Conservation (phyloP, 2,797 vertebrate species). For the Catharus ustulatus region DNA sequence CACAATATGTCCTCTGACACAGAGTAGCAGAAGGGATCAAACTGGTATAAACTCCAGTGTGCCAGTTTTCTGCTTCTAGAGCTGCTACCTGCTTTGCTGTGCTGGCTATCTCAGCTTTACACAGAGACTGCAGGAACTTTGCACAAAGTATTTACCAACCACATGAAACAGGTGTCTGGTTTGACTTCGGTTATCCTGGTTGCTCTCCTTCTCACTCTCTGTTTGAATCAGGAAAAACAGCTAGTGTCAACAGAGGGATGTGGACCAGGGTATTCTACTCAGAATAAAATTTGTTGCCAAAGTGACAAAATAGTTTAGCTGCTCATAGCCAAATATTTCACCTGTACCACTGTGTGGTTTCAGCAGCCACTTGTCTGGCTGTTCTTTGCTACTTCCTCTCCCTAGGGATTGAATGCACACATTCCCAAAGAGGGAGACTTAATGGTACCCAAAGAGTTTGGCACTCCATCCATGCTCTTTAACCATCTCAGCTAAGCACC, state of each 20-base stretch:
- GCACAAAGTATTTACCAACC: background rate
- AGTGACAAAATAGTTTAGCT: background rate
- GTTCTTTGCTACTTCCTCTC: background rate
- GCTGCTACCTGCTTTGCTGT: background rate
- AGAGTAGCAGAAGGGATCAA: background rate
- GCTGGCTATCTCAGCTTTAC: background rate
- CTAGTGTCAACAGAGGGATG: background rate
- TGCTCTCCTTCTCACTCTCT: background rate
- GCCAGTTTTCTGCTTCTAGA: background rate
- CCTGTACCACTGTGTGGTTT: background rate
- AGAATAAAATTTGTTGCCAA: background rate
- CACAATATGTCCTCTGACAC: background rate
- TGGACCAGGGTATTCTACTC: background rate
- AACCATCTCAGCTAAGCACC: background rate
- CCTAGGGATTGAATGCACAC: background rate
- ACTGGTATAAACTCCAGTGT: background rate
- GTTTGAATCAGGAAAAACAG: background rate
- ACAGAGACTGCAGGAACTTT: background rate
- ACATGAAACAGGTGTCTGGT: background rate
- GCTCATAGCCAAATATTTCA: background rate
- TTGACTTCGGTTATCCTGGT: background rate
- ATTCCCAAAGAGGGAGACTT: background rate
- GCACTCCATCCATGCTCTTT: background rate
- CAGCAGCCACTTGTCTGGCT: background rate
- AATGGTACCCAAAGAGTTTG: background rate